Base-by-base conservation (phyloP, 2,113 vertebrate genomes). In the Bujurquina vittata region DNA sequence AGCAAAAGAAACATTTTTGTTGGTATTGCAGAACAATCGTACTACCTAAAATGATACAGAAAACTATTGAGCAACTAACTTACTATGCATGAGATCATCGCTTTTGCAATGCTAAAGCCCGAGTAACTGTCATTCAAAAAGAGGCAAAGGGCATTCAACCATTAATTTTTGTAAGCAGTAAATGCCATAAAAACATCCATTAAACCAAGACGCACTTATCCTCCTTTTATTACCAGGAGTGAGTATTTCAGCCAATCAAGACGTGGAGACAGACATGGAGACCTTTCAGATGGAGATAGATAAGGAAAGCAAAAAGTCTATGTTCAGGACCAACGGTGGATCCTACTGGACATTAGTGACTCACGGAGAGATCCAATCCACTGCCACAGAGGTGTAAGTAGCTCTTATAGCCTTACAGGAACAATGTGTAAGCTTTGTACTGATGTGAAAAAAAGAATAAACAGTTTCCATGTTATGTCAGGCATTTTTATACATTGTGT, bases 251-350 rank as follows among this genome's bases (percentile, higher is more conserved):
- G 98, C 98, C 84, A 99, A 99, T 95, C 98, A 99, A 89, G 98
- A 99, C 0, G 97, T 96, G 79, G 97, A 98, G 90, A 96, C 97
- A 73, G 97, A 97, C 92, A 96, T 96, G 1, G 98, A 99, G 93
- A 99, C 98, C 35, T 99, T 98, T 94, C 97, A 99, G 94, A 98
- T 99, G 96, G 98, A 99, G 91, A 97, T 97, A 10, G 96, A 98
- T 90, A 96, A 94, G 1, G 96, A 97, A 74, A 97, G 93, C 84
- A 97, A 96, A 91, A 98, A 97, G 92, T 96, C 97, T 62, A 97
- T 96, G 95, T 98, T 99, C 86, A 96, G 97, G 61, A 97, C 96
- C 91, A 97, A 97, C 43, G 94, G 95, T 0, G 97, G 98, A 73
- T 97, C 95, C 81, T 99, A 97, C 94, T 99, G 98, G 98, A 97